Evolutionary conservation across 2,888 invertebrate species (phyloP), one percentile per base, ranked within the genome.

Genomic region (Daptonema setosum): DNA sequence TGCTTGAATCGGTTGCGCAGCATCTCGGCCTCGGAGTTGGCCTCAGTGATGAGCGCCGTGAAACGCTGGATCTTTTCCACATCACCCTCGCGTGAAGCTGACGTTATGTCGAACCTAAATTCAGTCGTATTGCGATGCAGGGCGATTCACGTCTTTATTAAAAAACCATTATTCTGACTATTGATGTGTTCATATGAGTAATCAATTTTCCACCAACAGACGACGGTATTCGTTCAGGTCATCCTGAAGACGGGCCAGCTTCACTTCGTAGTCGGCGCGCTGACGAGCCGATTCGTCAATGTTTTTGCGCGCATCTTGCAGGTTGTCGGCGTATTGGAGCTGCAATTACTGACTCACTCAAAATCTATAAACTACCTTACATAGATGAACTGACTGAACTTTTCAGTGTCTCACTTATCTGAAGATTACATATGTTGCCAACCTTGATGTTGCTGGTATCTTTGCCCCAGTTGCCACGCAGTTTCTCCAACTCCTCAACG

Each of bases 221-320:
- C 62, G 62, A 54, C 68, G 61, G 61, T 67, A 70, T 59, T 69
- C 69, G 56, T 70, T 68, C 48, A 75, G 64, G 62, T 75, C 73
- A 47, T 76, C 74, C 54, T 73, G 70, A 53, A 74, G 66, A 56
- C 70, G 66, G 54, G 70, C 69, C 54, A 71, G 67, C 58, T 72
- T 70, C 59, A 76, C 71, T 64, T 76, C 75, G 56, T 75, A 67
- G 56, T 71, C 70, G 29, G 72, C 72, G 65, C 74, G 75, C 61
- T 74, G 70, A 60, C 74, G 71, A 53, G 73, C 73, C 2, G 73
- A 69, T 54, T 74, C 73, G 63, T 76, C 75, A 57, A 76, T 71
- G 55, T 75, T 69, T 57, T 71, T 69, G 41, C 75, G 64, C 28
- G 75, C 75, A 57, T 75, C 74, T 5, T 72, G 69, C 60, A 76